Conservation (phyloP, 1,140 invertebrate species). For the Panonychus citri region DNA sequence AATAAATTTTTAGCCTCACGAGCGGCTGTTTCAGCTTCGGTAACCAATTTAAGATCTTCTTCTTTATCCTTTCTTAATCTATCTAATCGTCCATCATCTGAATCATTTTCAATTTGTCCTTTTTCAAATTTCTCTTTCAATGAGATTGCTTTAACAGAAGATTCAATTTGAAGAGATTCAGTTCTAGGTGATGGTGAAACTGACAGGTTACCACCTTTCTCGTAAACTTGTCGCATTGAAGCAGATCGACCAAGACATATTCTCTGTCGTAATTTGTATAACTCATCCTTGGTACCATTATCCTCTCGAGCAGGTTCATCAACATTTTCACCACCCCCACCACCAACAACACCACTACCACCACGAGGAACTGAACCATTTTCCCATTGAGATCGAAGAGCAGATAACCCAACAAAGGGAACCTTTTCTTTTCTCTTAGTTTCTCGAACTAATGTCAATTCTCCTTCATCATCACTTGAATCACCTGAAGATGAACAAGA, state of each 20-base stretch:
- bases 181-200: background rate
- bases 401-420: conserved; percentile 53
- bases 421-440: conserved; percentile 21
- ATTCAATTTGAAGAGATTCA: conserved; percentile 19
- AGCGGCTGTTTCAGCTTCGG: conserved; percentile 29
- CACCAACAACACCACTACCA: background rate
- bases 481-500: conserved; percentile 12
- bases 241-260: conserved; percentile 15
- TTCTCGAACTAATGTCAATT: conserved; percentile 12
- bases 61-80: conserved; percentile 29
- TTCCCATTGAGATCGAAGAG: conserved; percentile 30
- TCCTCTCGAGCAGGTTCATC: background rate
- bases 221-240: conserved; percentile 58
- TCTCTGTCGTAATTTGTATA: conserved; percentile 42
- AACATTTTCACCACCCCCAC: background rate
- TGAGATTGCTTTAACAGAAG: conserved; percentile 37
- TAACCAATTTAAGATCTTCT: conserved; percentile 52
- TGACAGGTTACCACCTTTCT: conserved; percentile 32
- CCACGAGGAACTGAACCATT: conserved; percentile 19
- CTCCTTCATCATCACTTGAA: conserved; percentile 13
- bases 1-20: conserved; percentile 54
- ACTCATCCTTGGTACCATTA: conserved; percentile 47
- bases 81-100: conserved; percentile 27
- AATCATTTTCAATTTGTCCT: conserved; percentile 32
- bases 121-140: conserved; percentile 62